Conservation (phyloP, 2,797 vertebrate species). For the Taeniopygia guttata region DNA sequence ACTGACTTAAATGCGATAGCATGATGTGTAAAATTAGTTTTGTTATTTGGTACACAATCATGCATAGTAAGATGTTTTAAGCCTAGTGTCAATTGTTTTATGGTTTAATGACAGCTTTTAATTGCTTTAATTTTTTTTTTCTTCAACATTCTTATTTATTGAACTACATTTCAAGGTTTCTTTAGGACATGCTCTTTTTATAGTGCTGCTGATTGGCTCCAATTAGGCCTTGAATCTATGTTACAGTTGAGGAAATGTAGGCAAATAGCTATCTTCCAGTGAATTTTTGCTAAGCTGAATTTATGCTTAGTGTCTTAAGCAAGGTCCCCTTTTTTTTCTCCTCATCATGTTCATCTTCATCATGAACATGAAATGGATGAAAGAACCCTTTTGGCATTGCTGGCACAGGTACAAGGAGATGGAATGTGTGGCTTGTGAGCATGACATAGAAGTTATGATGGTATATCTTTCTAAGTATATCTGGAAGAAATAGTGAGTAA, state of each 20-base stretch:
- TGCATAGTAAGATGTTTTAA: not conserved
- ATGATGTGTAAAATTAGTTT: not conserved
- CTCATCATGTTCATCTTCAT: not conserved
- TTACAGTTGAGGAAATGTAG: not conserved
- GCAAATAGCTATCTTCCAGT: not conserved
- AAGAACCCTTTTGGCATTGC: not conserved
- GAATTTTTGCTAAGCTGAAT: not conserved
- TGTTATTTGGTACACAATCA: not conserved
- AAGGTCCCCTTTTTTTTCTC: not conserved
- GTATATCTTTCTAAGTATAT: not conserved
- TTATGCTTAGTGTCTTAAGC: not conserved
- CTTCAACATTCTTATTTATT: not conserved
- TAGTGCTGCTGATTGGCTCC: not conserved
- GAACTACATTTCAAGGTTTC: not conserved
- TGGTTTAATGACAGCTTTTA: not conserved
- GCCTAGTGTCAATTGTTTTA: not conserved
- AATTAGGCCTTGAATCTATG: not conserved
- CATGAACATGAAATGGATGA: not conserved
- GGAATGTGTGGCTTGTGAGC: not conserved
- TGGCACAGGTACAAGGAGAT: not conserved
- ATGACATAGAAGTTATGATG: not conserved
- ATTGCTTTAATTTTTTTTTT: not conserved
- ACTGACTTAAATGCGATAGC: not conserved
- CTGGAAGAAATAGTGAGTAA: not conserved
- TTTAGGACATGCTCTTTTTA: not conserved